phyloP scores from a whole-genome alignment of 1,140 invertebrate genomes.

The Temnothorax longispinosus region DNA sequence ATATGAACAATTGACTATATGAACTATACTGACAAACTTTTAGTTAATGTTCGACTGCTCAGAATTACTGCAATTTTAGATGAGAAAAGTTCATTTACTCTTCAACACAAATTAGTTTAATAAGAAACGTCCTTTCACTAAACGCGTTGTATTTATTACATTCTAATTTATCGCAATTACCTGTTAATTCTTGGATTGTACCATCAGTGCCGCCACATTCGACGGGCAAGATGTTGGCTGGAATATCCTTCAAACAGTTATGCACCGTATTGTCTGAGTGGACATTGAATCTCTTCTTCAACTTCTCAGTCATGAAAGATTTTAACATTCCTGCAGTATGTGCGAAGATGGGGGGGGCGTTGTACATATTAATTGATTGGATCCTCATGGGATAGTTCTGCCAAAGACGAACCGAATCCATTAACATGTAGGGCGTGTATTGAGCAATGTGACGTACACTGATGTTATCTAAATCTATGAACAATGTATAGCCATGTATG shows the following conservation, averaged over 20 bases:
- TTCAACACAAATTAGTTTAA: no score
- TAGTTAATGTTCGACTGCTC: conserved; percentile 77
- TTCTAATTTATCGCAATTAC: no score
- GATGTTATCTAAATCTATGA: conserved; percentile 88
- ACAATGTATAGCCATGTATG: conserved; percentile 87
- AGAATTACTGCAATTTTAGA: no score
- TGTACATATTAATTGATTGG: conserved; percentile 90
- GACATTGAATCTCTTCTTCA: conserved; percentile 87
- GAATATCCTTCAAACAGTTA: conserved; percentile 83
- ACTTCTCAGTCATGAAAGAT: conserved; percentile 90
- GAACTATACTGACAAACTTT: not conserved
- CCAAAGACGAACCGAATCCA: conserved; percentile 88
- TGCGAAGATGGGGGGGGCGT: conserved; percentile 89
- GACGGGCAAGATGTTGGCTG: no score
- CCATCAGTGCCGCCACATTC: no score
- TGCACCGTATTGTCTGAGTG: conserved; percentile 81
- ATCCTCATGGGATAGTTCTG: conserved; percentile 90
- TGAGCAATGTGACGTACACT: conserved; percentile 88
- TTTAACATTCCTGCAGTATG: conserved; percentile 89
- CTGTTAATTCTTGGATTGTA: no score
- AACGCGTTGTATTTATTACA: no score
- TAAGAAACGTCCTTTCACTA: no score
- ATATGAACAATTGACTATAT: no score
- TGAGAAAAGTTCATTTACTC: no score
- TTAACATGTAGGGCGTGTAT: conserved; percentile 87